Evolutionary conservation across 2,888 invertebrate species (phyloP).

Genomic region (Quadroppia sp.): DNA sequence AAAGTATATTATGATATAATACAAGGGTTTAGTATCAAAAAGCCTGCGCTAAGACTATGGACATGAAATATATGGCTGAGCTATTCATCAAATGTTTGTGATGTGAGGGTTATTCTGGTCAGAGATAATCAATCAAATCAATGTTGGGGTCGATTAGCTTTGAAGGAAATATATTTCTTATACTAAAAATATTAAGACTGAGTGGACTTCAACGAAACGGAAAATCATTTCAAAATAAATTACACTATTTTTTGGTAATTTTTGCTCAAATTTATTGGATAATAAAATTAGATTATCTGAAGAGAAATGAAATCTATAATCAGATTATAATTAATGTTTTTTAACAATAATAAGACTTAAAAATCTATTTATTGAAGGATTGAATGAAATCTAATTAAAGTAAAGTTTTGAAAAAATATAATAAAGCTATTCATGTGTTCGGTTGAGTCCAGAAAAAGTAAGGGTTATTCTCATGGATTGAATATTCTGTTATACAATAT

Average conservation of each 20-base stretch:
- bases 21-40: too few species aligned
- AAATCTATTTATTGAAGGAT: too few species aligned
- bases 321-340: too few species aligned
- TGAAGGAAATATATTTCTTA: neutral
- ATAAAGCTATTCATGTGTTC: neutral
- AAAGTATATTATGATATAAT: too few species aligned
- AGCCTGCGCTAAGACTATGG: too few species aligned
- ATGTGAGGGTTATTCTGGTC: conserved; percentile 13
- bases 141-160: conserved; percentile 2
- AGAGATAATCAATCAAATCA: conserved; percentile 16
- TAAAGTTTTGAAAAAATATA: too few species aligned
- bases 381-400: too few species aligned
- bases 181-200: neutral
- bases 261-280: neutral
- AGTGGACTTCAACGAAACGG: neutral
- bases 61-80: neutral
- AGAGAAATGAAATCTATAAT: too few species aligned
- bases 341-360: too few species aligned
- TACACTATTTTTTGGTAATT: neutral
- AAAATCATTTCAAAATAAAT: neutral
- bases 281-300: too few species aligned
- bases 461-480: neutral
- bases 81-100: neutral
- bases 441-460: neutral
- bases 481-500: neutral